Base-by-base conservation (phyloP, 2,888 invertebrate species). In the Drosophila imparisetae region DNA sequence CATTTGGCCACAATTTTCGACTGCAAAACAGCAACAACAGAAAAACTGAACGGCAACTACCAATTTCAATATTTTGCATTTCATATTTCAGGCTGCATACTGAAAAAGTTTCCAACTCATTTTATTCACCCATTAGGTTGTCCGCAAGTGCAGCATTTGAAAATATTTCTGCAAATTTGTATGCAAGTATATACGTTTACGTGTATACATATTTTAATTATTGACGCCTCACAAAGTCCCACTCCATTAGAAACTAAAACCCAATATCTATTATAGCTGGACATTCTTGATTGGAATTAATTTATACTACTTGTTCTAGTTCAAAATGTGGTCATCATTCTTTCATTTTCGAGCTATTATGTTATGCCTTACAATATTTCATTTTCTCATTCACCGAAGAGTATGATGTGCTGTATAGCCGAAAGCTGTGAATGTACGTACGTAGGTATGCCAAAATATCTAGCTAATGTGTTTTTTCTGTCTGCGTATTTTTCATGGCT, bases 11-110 rank as follows among this genome's bases (percentile, higher is more conserved):
- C 11, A 32, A 32, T 11, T 78, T 64, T 34, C 27, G n/a, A 29
- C 55, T 29, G 24, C 45, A 15, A 38, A 52, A 11, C 6, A 55
- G 30, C 32, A 57, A 42, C 24, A 50, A 27, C 50, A 49, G 38
- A 8, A 52, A 53, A 57, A 58, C 38, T 60, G 11, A 58, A 65
- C 34, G 42, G 21, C 54, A 74, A 63, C 50, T 38, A 49, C 18
- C 21, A 76, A 52, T 65, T 30, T 64, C 34, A 57, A 60, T 55
- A 36, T 58, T 60, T 34, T 24, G 11, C 30, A 52, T 49, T 66
- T 57, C 24, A 45, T 60, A 54, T 32, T 48, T 24, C n/a, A 7
- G 21, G 6, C 4, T 24, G 34, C 32, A 42, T 13, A 30, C 38
- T 49, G 29, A 38, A 30, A 52, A 24, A 40, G 21, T 48, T 66